Conservation (phyloP, 2,888 invertebrate species). For the Lochmaea crataegi region DNA sequence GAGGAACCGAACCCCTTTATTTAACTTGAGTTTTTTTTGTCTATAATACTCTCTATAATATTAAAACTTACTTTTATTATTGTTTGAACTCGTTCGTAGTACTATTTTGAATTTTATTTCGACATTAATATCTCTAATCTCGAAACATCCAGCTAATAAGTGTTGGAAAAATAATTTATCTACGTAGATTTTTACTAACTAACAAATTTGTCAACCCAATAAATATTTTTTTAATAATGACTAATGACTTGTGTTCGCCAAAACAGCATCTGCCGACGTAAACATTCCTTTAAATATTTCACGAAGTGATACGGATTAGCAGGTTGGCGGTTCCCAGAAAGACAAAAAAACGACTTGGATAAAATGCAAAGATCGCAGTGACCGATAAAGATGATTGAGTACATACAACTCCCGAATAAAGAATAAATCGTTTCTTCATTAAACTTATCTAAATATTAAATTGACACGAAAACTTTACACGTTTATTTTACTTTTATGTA, state of each 20-base stretch:
- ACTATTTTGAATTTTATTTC: no score
- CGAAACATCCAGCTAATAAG: no score
- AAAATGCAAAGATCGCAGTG: constrained; percentile 18
- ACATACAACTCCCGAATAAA: constrained; percentile 15
- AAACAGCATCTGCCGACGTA: neutral
- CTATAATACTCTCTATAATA: no score
- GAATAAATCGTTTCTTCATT: constrained; percentile 20
- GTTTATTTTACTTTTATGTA: neutral
- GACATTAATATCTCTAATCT: no score
- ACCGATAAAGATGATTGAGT: constrained; percentile 26
- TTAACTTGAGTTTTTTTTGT: no score
- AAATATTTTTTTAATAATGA: neutral
- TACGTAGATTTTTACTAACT: no score
- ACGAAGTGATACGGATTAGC: constrained; percentile 25
- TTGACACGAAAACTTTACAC: constrained; percentile 19
- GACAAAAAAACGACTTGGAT: constrained; percentile 26
- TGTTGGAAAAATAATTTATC: no score
- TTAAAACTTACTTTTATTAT: no score
- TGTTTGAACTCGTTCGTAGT: no score
- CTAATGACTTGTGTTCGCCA: neutral
- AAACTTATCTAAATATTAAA: constrained; percentile 15
- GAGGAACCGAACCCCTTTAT: no score
- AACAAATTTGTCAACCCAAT: neutral
- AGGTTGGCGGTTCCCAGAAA: constrained; percentile 16
- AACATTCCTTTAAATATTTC: constrained; percentile 17